A percentile compares a stretch with the other conserved stretches of the same genome.
Evolutionary conservation across 2,888 invertebrate species (phyloP).

Genomic region (Sarcophaga caerulescens): DNA sequence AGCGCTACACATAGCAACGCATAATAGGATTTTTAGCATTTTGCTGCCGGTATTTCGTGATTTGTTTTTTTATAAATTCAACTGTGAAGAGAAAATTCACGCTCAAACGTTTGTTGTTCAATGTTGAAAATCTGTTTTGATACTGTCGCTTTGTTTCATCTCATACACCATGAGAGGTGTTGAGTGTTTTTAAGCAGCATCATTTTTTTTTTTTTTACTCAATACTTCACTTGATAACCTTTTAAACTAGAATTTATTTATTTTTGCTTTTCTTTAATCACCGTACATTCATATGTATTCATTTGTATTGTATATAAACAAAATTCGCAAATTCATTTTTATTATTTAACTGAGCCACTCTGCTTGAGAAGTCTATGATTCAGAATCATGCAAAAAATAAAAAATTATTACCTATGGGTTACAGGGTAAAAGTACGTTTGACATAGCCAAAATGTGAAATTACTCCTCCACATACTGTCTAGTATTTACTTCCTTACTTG

Average conservation of each 20-base stretch:
- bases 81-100: background rate
- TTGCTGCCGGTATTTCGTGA: background rate
- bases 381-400: too few species aligned
- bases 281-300: background rate
- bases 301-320: slow-evolving; percentile 2
- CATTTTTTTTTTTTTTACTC: too few species aligned
- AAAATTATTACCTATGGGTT: too few species aligned
- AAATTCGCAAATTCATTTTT: slow-evolving; percentile 22
- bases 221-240: slow-evolving; percentile 50
- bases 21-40: slow-evolving; percentile 51
- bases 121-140: background rate
- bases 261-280: slow-evolving; percentile 1
- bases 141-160: background rate
- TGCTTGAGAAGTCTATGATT: background rate
- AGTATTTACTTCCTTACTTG: too few species aligned
- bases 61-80: background rate
- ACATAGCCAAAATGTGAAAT: too few species aligned
- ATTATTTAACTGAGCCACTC: background rate
- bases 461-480: too few species aligned
- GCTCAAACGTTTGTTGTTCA: background rate
- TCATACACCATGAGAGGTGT: background rate
- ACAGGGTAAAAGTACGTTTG: too few species aligned
- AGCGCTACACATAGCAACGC: slow-evolving; percentile 18
- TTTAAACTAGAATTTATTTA: slow-evolving; percentile 40
- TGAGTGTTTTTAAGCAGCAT: background rate